Evolutionary conservation across 1,140 invertebrate species (phyloP).

Genomic region (Bombus ignitus): DNA sequence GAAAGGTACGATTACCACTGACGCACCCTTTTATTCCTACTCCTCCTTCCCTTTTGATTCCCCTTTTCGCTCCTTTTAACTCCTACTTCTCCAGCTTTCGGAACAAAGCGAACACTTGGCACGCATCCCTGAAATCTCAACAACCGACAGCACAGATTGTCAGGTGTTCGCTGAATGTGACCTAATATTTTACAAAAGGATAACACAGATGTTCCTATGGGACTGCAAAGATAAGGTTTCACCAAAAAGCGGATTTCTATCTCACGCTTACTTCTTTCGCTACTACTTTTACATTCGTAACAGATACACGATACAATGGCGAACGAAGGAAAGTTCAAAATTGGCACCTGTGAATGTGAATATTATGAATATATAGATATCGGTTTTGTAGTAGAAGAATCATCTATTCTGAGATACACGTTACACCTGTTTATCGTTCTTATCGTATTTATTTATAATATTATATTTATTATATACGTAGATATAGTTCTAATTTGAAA

Average conservation of each 20-base stretch:
- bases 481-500: too few relatives aligned
- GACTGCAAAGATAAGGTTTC: neutral
- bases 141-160: slow-evolving; percentile 35
- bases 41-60: slow-evolving; percentile 21
- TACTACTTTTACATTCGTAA: neutral
- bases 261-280: neutral
- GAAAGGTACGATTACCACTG: slow-evolving; percentile 46
- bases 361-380: neutral
- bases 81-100: slow-evolving; percentile 23
- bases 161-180: slow-evolving; percentile 41
- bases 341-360: neutral
- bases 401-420: too few relatives aligned
- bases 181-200: slow-evolving; percentile 35
- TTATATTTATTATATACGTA: too few relatives aligned
- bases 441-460: too few relatives aligned
- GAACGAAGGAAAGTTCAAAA: neutral
- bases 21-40: slow-evolving; percentile 36
- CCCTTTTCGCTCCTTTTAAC: slow-evolving; percentile 42
- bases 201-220: neutral
- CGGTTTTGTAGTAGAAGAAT: too few relatives aligned
- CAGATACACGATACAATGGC: neutral
- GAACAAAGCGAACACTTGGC: slow-evolving; percentile 54
- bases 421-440: too few relatives aligned
- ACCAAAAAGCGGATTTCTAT: neutral
- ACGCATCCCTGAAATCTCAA: slow-evolving; percentile 53